Percentiles rank a stretch among this genome's conserved stretches.
phyloP scores from a whole-genome alignment of 2,797 vertebrate genomes.

The Oreonectes daqikongensis region DNA sequence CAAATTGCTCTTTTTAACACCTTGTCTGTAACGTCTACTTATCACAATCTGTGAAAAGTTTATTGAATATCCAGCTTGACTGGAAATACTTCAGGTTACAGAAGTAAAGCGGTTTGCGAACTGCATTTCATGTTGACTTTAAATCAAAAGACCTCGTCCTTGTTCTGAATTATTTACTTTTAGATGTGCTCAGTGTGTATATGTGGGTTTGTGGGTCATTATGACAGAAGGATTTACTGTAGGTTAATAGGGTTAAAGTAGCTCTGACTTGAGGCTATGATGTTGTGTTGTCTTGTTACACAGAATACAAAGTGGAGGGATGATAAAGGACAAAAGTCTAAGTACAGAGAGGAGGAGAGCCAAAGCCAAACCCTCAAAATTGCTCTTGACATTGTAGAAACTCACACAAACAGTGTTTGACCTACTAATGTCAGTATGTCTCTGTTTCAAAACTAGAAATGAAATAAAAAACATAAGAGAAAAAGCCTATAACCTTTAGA shows the following conservation, averaged over 20 bases:
- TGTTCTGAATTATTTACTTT: not conserved
- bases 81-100: not conserved
- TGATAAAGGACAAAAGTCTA: not conserved
- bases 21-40: not conserved
- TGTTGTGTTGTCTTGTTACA: slow-evolving; percentile 1
- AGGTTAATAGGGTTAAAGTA: slow-evolving; percentile 17
- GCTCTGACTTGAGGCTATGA: not conserved
- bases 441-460: slow-evolving; percentile 18
- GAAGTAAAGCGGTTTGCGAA: not conserved
- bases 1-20: no score
- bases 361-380: slow-evolving; percentile 2
- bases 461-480: not conserved
- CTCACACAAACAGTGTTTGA: slow-evolving; percentile 19
- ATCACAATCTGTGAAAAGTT: not conserved
- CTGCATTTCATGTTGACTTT: not conserved
- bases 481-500: not conserved
- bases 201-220: slow-evolving; percentile 4
- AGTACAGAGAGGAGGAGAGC: not conserved
- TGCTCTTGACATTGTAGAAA: slow-evolving; percentile 13
- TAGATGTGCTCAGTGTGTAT: not conserved
- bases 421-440: slow-evolving; percentile 20
- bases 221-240: slow-evolving; percentile 1
- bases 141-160: not conserved
- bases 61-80: not conserved
- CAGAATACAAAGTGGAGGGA: not conserved